Evolutionary conservation across 2,113 vertebrate species (phyloP).

Genomic region (Aythya baeri): DNA sequence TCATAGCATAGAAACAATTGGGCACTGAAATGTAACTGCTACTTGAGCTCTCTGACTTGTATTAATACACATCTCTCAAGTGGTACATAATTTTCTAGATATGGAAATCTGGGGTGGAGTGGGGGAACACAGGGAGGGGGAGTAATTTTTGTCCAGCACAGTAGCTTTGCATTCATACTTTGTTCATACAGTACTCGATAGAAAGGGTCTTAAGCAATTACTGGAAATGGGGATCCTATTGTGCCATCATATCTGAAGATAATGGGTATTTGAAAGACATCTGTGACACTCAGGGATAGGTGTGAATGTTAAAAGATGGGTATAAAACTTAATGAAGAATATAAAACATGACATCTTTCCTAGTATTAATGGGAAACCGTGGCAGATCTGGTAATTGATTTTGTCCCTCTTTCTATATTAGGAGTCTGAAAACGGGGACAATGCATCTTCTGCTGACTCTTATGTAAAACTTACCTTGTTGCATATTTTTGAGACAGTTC

Average conservation of each 20-base stretch:
- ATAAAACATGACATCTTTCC: background rate
- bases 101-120: accelerated
- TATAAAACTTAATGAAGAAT: background rate
- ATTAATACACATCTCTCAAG: background rate
- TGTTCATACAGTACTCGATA: background rate
- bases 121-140: background rate
- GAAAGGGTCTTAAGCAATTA: background rate
- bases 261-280: background rate
- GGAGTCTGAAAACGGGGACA: background rate
- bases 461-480: background rate
- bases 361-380: background rate
- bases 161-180: background rate
- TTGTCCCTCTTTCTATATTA: background rate
- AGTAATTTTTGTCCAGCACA: background rate
- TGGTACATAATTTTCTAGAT: background rate
- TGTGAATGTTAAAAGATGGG: background rate
- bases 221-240: background rate
- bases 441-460: background rate
- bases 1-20: background rate
- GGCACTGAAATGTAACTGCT: background rate
- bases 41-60: background rate
- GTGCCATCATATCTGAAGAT: background rate
- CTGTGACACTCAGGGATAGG: background rate
- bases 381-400: background rate
- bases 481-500: background rate